Conservation (phyloP, 2,888 invertebrate species). For the Morpho deidamia region DNA sequence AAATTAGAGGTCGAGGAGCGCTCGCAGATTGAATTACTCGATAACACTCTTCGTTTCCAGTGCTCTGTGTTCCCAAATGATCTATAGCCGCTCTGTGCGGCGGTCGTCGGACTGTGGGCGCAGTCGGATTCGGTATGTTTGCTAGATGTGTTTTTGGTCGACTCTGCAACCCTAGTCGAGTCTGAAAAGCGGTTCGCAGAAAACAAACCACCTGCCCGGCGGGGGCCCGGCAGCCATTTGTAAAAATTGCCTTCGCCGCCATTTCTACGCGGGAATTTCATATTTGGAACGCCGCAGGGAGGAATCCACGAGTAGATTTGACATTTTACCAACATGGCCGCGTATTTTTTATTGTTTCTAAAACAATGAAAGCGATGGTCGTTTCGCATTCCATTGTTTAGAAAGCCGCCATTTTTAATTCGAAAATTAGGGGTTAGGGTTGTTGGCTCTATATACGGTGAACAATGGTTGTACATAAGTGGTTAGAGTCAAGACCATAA, state of each 20-base stretch:
- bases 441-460: slow-evolving; percentile 16
- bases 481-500: slow-evolving; percentile 10
- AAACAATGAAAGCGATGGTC: slow-evolving; percentile 67
- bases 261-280: slow-evolving; percentile 74
- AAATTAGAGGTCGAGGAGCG: slow-evolving; percentile 58
- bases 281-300: slow-evolving; percentile 71
- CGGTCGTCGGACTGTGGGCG: slow-evolving; percentile 10
- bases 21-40: slow-evolving; percentile 45
- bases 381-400: slow-evolving; percentile 60
- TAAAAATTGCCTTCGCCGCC: slow-evolving; percentile 75
- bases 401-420: slow-evolving; percentile 64
- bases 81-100: slow-evolving; percentile 5
- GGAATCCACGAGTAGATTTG: slow-evolving; percentile 59
- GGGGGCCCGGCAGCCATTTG: slow-evolving; percentile 72
- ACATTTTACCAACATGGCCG: slow-evolving; percentile 64
- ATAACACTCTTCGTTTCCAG: slow-evolving; percentile 27
- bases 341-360: slow-evolving; percentile 64
- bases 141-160: slow-evolving; percentile 18
- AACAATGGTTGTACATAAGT: slow-evolving; percentile 11
- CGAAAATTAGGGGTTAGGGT: slow-evolving; percentile 55
- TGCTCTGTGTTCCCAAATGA: slow-evolving; percentile 16
- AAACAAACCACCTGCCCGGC: slow-evolving; percentile 54
- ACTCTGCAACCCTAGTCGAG: slow-evolving; percentile 23
- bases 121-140: slow-evolving; percentile 4
- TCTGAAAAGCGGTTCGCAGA: slow-evolving; percentile 33